Percentiles rank a stretch among this genome's conserved stretches.
phyloP scores from a whole-genome alignment of 2,797 vertebrate species.

The Amazona finschi region DNA sequence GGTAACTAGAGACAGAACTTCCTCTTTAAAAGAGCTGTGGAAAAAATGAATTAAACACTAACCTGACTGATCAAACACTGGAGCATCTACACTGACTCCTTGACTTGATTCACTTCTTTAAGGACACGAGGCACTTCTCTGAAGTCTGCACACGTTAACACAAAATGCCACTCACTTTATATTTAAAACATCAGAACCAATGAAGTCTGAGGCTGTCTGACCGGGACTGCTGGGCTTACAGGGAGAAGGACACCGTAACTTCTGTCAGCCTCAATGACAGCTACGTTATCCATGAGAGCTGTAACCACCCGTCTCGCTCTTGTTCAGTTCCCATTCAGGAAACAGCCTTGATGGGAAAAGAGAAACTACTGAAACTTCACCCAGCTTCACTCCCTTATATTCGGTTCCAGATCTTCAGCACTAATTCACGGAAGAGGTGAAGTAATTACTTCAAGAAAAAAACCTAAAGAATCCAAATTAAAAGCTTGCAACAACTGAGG shows the following conservation, averaged over 20 bases:
- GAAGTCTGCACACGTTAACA: background rate
- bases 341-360: background rate
- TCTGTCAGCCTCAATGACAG: slow-evolving; percentile 22
- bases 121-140: background rate
- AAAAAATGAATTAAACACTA: background rate
- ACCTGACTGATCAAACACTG: background rate
- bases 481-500: background rate
- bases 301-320: background rate
- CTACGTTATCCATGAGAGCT: background rate
- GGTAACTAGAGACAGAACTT: background rate
- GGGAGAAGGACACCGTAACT: background rate
- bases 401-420: background rate
- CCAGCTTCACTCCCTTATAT: background rate
- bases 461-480: background rate
- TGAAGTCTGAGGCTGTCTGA: background rate
- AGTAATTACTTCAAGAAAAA: background rate
- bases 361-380: background rate
- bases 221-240: background rate
- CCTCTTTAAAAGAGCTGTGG: background rate
- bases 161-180: slow-evolving; percentile 18
- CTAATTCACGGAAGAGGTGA: background rate
- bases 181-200: slow-evolving; percentile 28
- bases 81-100: background rate
- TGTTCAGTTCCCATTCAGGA: background rate
- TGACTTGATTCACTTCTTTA: background rate